These are phyloP conservation scores for Cantharis rufa DNA, from an alignment of 2,888 invertebrate genomes.

Conservation along the genomic window DNA sequence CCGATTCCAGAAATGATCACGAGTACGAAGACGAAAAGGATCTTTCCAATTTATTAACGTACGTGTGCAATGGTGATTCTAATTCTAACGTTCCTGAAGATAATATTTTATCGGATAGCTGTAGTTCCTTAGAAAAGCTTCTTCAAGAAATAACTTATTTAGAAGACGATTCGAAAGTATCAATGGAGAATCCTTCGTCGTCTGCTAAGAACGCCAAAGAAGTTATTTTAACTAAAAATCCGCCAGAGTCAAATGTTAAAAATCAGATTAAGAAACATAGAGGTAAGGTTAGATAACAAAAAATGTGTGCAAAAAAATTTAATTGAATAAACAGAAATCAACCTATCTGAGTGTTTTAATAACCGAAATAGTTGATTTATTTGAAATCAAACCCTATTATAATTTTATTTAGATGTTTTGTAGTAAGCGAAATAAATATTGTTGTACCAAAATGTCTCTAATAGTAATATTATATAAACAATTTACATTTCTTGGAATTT, in stretches of 20 bases:
- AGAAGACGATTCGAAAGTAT: not conserved
- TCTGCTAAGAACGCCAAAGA: not conserved
- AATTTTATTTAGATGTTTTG: not conserved
- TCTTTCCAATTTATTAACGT: not conserved
- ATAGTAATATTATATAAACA: not conserved
- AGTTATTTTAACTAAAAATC: not conserved
- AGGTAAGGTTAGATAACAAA: not conserved
- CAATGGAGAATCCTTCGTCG: not conserved
- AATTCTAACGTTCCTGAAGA: not conserved
- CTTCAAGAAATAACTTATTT: conserved; percentile 42
- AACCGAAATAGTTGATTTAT: not conserved
- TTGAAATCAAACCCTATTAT: not conserved
- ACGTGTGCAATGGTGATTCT: conserved; percentile 31
- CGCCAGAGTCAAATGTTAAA: conserved; percentile 12
- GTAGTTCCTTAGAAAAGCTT: conserved; percentile 46
- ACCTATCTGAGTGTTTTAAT: not conserved
- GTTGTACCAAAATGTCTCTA: not conserved
- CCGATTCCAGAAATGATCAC: conserved; percentile 34
- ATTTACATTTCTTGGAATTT: not conserved
- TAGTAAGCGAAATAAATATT: not conserved
- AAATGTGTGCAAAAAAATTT: not conserved
- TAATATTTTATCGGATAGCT: conserved; percentile 9
- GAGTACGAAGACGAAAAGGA: conserved; percentile 29
- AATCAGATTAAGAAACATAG: not conserved
- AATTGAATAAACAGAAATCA: not conserved